Evolutionary conservation across 2,888 invertebrate species (phyloP), one percentile per base, ranked within the genome.

Genomic region (Tinea pellionella): DNA sequence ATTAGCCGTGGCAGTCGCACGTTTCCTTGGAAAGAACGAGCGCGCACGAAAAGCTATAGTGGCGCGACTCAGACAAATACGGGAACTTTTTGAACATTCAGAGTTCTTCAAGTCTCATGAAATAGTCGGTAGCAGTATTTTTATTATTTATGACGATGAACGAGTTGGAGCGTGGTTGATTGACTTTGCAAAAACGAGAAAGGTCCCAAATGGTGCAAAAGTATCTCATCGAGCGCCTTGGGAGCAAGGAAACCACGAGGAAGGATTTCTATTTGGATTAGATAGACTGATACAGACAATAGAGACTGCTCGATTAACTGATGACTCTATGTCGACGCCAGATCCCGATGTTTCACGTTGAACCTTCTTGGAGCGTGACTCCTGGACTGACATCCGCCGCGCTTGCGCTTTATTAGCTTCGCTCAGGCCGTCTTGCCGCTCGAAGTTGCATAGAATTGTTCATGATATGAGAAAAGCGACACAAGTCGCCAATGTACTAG

Each of bases 181-280:
- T 63, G 99, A 99, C 77, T 99, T 99, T 75, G 98, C 97, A 57
- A 99, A 99, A 76, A 96, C 97, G 0, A 90, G 93, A 60, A 89
- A 89, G 60, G 85, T 97, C 56, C 93, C 94, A 0, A 89, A 91
- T 18, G 92, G 92, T 9, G 68, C 89, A 19, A 85, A 80, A 59
- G 89, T 98, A 13, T 91, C 92, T 65, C 99, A 99, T 75, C 89
- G 96, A 61, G 87, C 88, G 7, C 87, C 91, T 12, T 99, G 98
- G 99, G 75, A 90, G 62, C 92, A 95, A 65, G 98, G 98, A n/a
- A 99, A 98, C 77, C 95, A 96, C 73, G 98, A 99, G 78, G 98
- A 99, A 78, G 99, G 99, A 7, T 94, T 97, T 69, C 90, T 99
- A 19, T 92, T 90, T 67, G 99, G 99, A 61, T 89, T 99, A 68